Base-by-base conservation (phyloP, 2,113 vertebrate species). In the Rhynchopsitta pachyrhyncha region DNA sequence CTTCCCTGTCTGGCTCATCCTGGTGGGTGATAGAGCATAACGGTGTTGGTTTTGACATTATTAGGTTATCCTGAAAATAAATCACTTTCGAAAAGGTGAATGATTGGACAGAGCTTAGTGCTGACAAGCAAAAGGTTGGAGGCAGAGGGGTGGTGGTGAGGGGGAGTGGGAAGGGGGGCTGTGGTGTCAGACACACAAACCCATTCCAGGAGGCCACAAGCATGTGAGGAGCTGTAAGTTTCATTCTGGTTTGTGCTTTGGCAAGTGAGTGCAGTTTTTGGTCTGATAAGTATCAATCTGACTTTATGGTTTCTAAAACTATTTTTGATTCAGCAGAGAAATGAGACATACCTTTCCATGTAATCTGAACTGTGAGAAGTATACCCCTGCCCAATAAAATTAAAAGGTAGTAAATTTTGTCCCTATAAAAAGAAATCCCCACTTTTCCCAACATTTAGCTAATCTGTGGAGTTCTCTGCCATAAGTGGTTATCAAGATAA, bases 21-120 rank as follows among this genome's bases (percentile, higher is more conserved):
- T 95, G 80, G 64, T 68, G 84, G 82, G 93, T 96, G 95, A 97
- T 18, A 92, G 97, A 97, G 96, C 86, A 75, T 95, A 96, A 93
- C 64, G 46, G 63, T 94, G 94, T 95, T 97, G 92, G 78, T 94
- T 97, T 95, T 97, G 94, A 94, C 96, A 96, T 97, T 97, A 96
- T 95, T 97, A 95, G 91, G 77, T 96, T 96, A 97, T 95, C 71
- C 95, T 91, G 75, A 95, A 97, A 98, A 95, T 96, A 97, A 97
- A 98, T 98, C 88, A 95, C 79, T 96, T 97, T 96, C 68, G 94
- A 96, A 97, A 96, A 96, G 93, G 89, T 94, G 95, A 98, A 97
- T 97, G 93, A 97, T 93, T 97, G 97, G 91, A 91, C 91, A 96
- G 79, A 90, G 77, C 85, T 97, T 97, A 95, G 83, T 80, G 90